Percentiles rank a stretch among this genome's conserved stretches.
Evolutionary conservation across 2,888 invertebrate species (phyloP).

Genomic region (Sinentomon sp.): DNA sequence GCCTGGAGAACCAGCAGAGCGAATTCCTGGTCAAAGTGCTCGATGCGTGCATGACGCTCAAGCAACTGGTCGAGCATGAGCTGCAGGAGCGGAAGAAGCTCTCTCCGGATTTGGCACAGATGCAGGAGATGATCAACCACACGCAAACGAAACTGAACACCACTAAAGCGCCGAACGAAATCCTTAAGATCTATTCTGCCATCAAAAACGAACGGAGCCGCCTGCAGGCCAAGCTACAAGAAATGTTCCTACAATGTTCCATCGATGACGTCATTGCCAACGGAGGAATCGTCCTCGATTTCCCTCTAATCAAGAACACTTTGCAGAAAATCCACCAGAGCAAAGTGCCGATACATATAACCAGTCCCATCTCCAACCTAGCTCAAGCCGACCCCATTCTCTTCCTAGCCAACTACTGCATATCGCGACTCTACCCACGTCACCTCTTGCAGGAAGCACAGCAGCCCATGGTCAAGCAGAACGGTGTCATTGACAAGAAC

Average conservation of each 20-base stretch:
- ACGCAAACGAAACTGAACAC: too few relatives aligned
- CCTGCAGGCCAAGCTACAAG: constrained; percentile 35
- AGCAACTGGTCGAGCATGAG: constrained; percentile 44
- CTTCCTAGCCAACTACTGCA: constrained; percentile 45
- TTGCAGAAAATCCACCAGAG: constrained; percentile 30
- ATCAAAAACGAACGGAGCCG: too few relatives aligned
- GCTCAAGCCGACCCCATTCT: constrained; percentile 38
- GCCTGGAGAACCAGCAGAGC: constrained; percentile 37
- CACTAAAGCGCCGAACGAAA: too few relatives aligned
- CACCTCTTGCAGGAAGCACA: constrained; percentile 31
- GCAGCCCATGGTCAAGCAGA: constrained; percentile 21
- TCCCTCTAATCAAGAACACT: constrained; percentile 35
- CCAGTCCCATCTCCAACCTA: constrained; percentile 2
- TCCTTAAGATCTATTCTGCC: too few relatives aligned
- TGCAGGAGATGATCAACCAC: too few relatives aligned
- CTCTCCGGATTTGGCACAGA: constrained; percentile 33
- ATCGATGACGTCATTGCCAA: constrained; percentile 38
- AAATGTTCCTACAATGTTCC: constrained; percentile 40
- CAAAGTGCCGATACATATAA: constrained; percentile 23
- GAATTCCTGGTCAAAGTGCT: constrained; percentile 40
- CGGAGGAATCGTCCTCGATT: constrained; percentile 36
- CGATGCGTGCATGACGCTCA: constrained; percentile 41
- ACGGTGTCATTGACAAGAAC: constrained; percentile 26
- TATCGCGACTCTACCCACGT: constrained; percentile 38
- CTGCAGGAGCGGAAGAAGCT: constrained; percentile 36